A percentile compares a stretch with the other conserved stretches of the same genome.
Evolutionary conservation across 1,140 invertebrate species (phyloP).

Genomic region (Batillaria attramentaria): DNA sequence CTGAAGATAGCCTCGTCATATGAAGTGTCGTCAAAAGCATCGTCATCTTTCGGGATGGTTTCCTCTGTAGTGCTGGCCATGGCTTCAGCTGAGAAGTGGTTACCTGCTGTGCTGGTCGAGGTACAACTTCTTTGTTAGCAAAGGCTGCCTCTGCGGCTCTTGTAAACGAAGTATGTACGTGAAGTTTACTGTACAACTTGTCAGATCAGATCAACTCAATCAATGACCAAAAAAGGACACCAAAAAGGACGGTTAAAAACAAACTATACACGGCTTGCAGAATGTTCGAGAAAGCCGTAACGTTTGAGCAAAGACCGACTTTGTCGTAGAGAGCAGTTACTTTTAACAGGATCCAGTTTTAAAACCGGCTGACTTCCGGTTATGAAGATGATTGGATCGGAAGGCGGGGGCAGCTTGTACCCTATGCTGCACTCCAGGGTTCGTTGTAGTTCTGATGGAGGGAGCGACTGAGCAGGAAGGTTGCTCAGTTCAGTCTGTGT

Average conservation of each 20-base stretch:
- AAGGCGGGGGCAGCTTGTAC: too few relatives aligned
- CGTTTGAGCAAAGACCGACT: background rate
- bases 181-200: background rate
- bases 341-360: too few relatives aligned
- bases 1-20: background rate
- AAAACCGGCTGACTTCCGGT: too few relatives aligned
- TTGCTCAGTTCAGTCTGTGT: too few relatives aligned
- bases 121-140: background rate
- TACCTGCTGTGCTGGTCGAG: background rate
- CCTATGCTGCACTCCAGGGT: too few relatives aligned
- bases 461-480: too few relatives aligned
- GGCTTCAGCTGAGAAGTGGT: background rate
- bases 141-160: background rate
- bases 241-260: background rate
- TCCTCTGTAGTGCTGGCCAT: too few relatives aligned
- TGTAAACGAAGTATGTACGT: background rate
- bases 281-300: conserved; percentile 19
- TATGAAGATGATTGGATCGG: too few relatives aligned
- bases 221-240: background rate
- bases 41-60: background rate
- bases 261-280: background rate
- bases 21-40: background rate
- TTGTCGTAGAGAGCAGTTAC: background rate
- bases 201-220: too few relatives aligned
- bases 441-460: too few relatives aligned